phyloP scores from a whole-genome alignment of 92 coral and sea anemone species.

The Epizoanthus scotinus region DNA sequence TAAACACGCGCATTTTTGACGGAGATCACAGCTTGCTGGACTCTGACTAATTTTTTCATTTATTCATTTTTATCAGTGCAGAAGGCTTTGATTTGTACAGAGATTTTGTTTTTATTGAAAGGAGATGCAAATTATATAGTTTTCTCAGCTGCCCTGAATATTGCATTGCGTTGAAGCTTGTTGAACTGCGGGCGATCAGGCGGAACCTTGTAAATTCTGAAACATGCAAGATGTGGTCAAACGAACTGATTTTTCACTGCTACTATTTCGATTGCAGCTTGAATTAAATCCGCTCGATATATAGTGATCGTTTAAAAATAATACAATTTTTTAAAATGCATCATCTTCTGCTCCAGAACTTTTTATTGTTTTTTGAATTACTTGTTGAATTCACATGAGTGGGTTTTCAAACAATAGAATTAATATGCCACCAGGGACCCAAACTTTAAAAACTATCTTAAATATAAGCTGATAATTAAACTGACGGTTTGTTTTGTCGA shows the following conservation, averaged over 20 bases:
- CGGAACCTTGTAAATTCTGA: slow-evolving; percentile 15
- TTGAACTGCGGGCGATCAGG: slow-evolving; percentile 25
- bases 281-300: neutral
- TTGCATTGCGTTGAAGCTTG: slow-evolving; percentile 29
- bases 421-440: neutral
- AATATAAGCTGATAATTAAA: slow-evolving; percentile 9
- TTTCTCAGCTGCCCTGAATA: slow-evolving; percentile 37
- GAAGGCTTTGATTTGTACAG: slow-evolving; percentile 38
- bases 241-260: neutral
- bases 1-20: slow-evolving; percentile 4
- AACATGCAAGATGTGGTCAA: neutral
- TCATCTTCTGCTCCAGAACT: neutral
- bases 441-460: slow-evolving; percentile 12
- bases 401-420: slow-evolving; percentile 18
- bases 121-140: slow-evolving; percentile 29
- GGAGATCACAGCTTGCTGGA: neutral
- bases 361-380: slow-evolving; percentile 20
- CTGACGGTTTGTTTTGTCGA: neutral
- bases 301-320: neutral
- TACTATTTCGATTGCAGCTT: neutral
- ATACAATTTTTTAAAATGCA: neutral
- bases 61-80: slow-evolving; percentile 18
- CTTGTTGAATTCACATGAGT: slow-evolving; percentile 16
- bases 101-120: slow-evolving; percentile 38
- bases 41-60: slow-evolving; percentile 18